Base-by-base conservation (phyloP, 2,113 vertebrate genomes). In the Apodemus sylvaticus region DNA sequence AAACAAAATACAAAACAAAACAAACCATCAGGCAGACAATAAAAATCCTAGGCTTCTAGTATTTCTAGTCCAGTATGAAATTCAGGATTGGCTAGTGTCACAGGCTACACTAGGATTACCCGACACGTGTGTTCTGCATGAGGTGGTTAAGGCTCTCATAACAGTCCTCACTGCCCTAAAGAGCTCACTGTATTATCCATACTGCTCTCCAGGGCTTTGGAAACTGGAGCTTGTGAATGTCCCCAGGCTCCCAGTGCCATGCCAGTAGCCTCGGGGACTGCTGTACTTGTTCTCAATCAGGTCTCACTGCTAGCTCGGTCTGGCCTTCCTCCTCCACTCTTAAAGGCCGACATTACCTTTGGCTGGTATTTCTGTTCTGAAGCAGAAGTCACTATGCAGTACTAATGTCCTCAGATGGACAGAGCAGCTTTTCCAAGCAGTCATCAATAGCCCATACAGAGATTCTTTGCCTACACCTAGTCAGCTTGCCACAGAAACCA, bases 61-160 rank as follows among this genome's bases (percentile, higher is more conserved):
- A 96, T 97, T 98, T 98, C 98, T 98, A 96, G 98, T 98, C 98
- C 88, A 98, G 94, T 98, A 96, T 98, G 98, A 98, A 98, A 97
- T 86, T 97, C 98, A 94, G 94, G 98, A 96, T 90, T 9, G 85
- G 97, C 86, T 98, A 96, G 92, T 96, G 97, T 93, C 87, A 97
- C 82, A 78, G 97, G 98, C 96, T 97, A 96, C 96, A 97, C 55
- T 83, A 86, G 94, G 93, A 96, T 93, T 93, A 92, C 96, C 97
- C 14, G 5, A 22, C 29, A 51, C 10, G 1, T 24, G 62, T 89
- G 26, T 2, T 48, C 94, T 95, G 94, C 96, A 88, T 86, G 87
- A 92, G 31, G 92, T 73, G 22, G 89, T 85, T 55, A 45, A 95
- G 96, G 96, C 93, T 85, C 91, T 91, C 86, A 53, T 60, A 91